These are phyloP conservation scores for Melanostoma scalare DNA, from an alignment of 2,888 invertebrate genomes.

Conservation along the genomic window DNA sequence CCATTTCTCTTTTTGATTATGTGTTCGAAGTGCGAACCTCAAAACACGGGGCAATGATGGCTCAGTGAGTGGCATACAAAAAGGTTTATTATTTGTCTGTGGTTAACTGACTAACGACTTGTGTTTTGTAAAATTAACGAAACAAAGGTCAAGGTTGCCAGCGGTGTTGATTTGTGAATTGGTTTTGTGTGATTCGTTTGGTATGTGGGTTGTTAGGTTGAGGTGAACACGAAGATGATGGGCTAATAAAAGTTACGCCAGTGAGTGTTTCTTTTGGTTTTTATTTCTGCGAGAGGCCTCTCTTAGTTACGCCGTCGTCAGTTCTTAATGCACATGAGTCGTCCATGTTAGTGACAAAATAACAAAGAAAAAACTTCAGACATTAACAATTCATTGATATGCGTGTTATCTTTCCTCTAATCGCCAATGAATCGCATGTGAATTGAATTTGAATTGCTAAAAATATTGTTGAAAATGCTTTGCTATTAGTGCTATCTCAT, in stretches of 20 bases:
- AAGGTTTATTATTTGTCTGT: neutral
- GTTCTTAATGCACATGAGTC: neutral
- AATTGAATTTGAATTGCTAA: constrained; percentile 34
- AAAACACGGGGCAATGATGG: neutral
- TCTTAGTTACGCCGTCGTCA: neutral
- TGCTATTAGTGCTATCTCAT: constrained; percentile 2
- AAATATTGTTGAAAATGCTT: constrained; percentile 4
- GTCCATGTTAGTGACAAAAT: no score
- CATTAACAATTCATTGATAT: constrained; percentile 4
- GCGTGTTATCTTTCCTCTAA: neutral
- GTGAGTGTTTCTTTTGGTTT: neutral
- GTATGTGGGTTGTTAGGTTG: constrained; percentile 51
- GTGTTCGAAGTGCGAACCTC: neutral
- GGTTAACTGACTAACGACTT: neutral
- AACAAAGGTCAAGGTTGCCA: constrained; percentile 61
- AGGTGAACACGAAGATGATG: constrained; percentile 8
- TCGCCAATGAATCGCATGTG: constrained; percentile 18
- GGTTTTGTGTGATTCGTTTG: neutral
- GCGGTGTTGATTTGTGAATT: constrained; percentile 11
- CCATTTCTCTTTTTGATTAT: constrained; percentile 7
- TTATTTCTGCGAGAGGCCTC: neutral
- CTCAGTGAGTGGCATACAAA: constrained; percentile 1
- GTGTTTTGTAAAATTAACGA: constrained; percentile 50
- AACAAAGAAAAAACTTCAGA: no score
- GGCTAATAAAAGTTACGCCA: neutral